Conservation (phyloP, 1,140 invertebrate genomes). For the Zaprionus ornatus region DNA sequence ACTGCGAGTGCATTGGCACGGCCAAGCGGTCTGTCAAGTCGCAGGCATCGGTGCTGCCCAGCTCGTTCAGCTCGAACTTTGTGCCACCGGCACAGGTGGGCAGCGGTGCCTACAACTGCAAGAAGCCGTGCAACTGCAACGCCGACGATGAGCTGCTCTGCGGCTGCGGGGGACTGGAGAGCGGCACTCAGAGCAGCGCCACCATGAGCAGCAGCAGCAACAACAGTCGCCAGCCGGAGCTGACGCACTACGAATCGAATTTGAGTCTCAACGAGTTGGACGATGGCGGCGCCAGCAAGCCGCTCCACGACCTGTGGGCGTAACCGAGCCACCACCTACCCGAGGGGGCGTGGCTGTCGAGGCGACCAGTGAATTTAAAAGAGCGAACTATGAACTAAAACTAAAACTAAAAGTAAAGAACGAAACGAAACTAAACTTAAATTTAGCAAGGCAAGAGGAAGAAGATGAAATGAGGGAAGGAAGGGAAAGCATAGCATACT, state of each 20-base stretch:
- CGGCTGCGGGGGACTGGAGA: slow-evolving; percentile 74
- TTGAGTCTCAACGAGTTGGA: slow-evolving; percentile 71
- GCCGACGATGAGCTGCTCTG: slow-evolving; percentile 65
- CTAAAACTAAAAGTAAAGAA: slow-evolving; percentile 16
- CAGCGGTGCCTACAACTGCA: slow-evolving; percentile 84
- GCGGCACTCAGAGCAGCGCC: slow-evolving; percentile 76
- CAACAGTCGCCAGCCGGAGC: slow-evolving; percentile 75
- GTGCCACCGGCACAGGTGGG: slow-evolving; percentile 85
- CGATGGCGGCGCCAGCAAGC: slow-evolving; percentile 57
- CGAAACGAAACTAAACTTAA: background rate
- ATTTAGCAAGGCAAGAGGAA: background rate
- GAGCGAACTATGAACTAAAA: slow-evolving; percentile 35
- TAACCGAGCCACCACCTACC: slow-evolving; percentile 43
- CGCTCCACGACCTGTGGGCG: slow-evolving; percentile 69
- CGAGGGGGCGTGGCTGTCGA: slow-evolving; percentile 31
- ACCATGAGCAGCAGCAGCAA: slow-evolving; percentile 82
- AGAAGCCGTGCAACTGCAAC: slow-evolving; percentile 79
- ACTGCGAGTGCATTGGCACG: slow-evolving; percentile 68
- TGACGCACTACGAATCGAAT: slow-evolving; percentile 82
- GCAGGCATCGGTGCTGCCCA: slow-evolving; percentile 84
- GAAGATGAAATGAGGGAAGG: background rate
- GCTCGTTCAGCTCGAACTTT: slow-evolving; percentile 87
- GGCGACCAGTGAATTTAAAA: slow-evolving; percentile 81
- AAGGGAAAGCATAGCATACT: slow-evolving; percentile 37
- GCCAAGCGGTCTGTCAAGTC: slow-evolving; percentile 65